Conservation (phyloP, 2,113 vertebrate species). For the Lethenteron camtschaticum region DNA sequence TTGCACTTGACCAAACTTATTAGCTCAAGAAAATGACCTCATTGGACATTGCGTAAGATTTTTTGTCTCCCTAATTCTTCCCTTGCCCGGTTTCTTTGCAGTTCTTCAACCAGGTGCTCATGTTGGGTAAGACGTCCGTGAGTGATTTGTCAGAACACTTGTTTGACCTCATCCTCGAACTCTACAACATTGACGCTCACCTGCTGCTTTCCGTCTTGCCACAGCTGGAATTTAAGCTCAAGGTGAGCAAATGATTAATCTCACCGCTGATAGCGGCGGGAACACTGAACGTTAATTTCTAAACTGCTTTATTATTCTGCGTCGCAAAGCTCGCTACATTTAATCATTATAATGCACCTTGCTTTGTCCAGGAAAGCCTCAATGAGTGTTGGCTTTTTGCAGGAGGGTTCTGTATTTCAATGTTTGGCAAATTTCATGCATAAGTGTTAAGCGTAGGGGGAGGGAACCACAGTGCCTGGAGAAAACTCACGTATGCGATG, state of each 20-base stretch:
- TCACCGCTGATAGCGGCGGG: too few relatives aligned
- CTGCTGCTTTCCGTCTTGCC: constrained; percentile 91
- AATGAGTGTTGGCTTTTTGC: too few relatives aligned
- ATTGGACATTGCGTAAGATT: constrained; percentile 1
- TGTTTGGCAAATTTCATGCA: too few relatives aligned
- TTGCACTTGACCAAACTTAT: not conserved
- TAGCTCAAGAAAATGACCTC: constrained; percentile 3
- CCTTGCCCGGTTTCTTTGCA: constrained; percentile 14
- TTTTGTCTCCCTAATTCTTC: constrained; percentile 1
- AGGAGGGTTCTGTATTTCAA: too few relatives aligned
- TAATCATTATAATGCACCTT: too few relatives aligned
- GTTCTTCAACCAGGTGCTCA: constrained; percentile 99
- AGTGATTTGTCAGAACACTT: constrained; percentile 94
- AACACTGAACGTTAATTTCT: too few relatives aligned
- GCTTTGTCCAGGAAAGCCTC: too few relatives aligned
- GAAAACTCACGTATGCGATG: too few relatives aligned
- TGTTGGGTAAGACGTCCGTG: constrained; percentile 91
- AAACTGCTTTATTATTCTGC: too few relatives aligned
- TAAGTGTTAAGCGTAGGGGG: too few relatives aligned
- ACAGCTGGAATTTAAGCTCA: constrained; percentile 94
- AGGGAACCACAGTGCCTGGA: too few relatives aligned
- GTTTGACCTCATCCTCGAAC: constrained; percentile 96
- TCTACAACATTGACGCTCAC: constrained; percentile 87
- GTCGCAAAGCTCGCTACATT: too few relatives aligned
- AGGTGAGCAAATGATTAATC: constrained; percentile 28